phyloP scores from a whole-genome alignment of 2,113 vertebrate species.

The Gasterosteus nipponicus region DNA sequence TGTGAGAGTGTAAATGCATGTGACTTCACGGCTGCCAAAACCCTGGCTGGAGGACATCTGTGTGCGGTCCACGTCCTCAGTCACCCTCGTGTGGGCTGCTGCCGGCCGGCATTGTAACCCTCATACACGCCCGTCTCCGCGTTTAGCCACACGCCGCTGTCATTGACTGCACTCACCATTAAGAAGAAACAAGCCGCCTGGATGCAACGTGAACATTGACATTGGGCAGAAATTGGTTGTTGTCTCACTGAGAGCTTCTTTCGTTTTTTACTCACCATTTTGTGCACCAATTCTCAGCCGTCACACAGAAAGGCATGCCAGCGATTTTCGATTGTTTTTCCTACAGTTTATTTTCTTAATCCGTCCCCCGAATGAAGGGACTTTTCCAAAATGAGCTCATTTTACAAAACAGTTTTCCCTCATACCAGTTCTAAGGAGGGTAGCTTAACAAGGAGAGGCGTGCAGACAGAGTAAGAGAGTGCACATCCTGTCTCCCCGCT shows the following conservation, averaged over 20 bases:
- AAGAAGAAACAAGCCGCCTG: background rate
- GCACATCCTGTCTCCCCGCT: conserved; percentile 55
- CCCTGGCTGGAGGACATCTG: conserved; percentile 36
- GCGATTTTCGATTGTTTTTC: background rate
- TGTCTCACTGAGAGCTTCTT: background rate
- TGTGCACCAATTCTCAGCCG: background rate
- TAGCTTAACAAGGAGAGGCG: conserved; percentile 27
- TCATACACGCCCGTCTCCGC: background rate
- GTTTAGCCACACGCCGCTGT: background rate
- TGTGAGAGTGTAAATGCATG: conserved; percentile 14
- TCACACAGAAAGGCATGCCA: background rate
- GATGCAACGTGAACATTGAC: background rate
- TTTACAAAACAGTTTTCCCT: background rate
- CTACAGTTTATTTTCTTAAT: background rate
- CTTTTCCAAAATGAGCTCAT: conserved; percentile 1
- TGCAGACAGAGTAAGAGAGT: conserved; percentile 22
- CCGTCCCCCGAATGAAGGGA: background rate
- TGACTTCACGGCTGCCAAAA: conserved; percentile 56
- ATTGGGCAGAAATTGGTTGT: background rate
- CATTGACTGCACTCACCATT: background rate
- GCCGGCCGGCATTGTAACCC: conserved; percentile 18
- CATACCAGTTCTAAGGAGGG: conserved; percentile 10
- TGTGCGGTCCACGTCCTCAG: conserved; percentile 40
- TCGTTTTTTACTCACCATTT: background rate
- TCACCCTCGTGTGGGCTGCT: conserved; percentile 30